A percentile compares a stretch with the other conserved stretches of the same genome.
These are phyloP conservation scores for Volucella inflata DNA, from an alignment of 2,888 invertebrate species.

Conservation along the genomic window DNA sequence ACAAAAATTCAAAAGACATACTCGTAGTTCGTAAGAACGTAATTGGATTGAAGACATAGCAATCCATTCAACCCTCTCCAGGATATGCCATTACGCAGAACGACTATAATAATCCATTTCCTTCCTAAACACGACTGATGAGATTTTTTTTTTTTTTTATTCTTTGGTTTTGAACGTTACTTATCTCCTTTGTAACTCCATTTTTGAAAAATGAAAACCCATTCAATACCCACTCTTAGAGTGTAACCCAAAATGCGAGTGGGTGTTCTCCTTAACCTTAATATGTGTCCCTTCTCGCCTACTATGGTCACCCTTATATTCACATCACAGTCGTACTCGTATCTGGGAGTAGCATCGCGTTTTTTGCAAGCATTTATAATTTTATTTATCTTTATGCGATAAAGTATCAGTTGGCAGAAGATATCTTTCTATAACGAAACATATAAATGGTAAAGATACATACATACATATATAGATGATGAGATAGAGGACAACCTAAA, in stretches of 20 bases:
- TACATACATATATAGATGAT: background rate
- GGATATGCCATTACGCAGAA: no score
- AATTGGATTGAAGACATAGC: background rate
- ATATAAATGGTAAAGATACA: constrained; percentile 9
- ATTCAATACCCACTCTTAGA: background rate
- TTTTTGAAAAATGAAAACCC: background rate
- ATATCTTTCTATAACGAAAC: constrained; percentile 1
- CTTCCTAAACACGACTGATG: constrained; percentile 25
- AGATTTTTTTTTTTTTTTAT: background rate
- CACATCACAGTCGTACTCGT: constrained; percentile 4
- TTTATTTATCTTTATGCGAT: constrained; percentile 66
- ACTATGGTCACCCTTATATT: constrained; percentile 45
- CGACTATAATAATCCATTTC: background rate
- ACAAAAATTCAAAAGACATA: no score
- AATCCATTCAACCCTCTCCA: no score
- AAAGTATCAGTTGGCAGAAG: constrained; percentile 1
- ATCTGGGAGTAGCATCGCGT: constrained; percentile 42
- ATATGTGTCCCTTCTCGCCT: constrained; percentile 27
- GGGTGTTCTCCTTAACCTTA: constrained; percentile 32
- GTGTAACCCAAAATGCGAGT: constrained; percentile 3
- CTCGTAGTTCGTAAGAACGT: no score
- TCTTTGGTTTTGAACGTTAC: background rate
- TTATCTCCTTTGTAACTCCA: background rate
- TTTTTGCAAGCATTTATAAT: constrained; percentile 66
- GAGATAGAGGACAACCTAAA: constrained; percentile 10